Conservation (phyloP, 2,888 invertebrate species). For the Agrochola lychnidis region DNA sequence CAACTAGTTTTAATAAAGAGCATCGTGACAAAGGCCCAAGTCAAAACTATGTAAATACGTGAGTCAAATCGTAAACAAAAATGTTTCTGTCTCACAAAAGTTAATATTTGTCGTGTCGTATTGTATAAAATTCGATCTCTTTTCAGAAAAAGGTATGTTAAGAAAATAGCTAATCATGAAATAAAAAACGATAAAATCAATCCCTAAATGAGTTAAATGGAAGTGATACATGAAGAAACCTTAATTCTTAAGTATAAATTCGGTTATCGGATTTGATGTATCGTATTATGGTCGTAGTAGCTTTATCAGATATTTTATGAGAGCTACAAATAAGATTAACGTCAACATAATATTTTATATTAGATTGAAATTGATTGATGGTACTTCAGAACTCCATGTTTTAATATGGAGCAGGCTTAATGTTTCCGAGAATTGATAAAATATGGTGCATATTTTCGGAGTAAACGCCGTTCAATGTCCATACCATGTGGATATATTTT, state of each 20-base stretch:
- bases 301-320: constrained; percentile 7
- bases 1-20: background rate
- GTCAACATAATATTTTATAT: constrained; percentile 40
- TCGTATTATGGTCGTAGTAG: background rate
- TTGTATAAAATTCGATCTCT: background rate
- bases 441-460: background rate
- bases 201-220: background rate
- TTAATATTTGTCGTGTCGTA: background rate
- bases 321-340: constrained; percentile 35
- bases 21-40: background rate
- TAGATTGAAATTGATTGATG: constrained; percentile 49
- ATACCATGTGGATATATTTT: constrained; percentile 3
- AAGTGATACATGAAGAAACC: background rate
- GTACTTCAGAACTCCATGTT: background rate
- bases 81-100: background rate
- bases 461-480: background rate
- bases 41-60: background rate
- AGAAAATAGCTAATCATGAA: background rate
- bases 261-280: constrained; percentile 9
- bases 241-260: constrained; percentile 26
- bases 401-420: background rate
- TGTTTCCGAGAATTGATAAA: background rate
- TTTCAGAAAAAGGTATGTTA: background rate
- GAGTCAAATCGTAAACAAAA: background rate
- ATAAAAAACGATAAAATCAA: background rate